Evolutionary conservation across 2,113 vertebrate genomes (phyloP), one percentile per base, ranked within the genome.

Genomic region (Montifringilla adamsi): DNA sequence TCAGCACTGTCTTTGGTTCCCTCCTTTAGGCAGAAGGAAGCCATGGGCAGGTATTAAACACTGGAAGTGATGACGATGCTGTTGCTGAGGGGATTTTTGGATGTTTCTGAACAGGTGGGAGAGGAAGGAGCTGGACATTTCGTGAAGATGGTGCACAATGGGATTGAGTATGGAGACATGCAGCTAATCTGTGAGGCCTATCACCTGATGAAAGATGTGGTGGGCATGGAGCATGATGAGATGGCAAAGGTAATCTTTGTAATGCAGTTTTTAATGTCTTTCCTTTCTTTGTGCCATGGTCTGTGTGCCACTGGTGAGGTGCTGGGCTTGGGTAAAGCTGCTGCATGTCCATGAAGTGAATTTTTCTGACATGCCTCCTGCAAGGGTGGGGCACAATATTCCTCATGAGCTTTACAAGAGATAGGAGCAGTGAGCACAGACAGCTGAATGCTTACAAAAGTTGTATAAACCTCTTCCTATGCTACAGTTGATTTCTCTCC

Each of bases 121-220:
- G 99, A 99, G 1, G 99, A 99, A 91, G 99, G 99, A 0, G 98
- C 99, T 0, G 99, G 99, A 1, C 99, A 99, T 96, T 99, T 99
- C 66, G 99, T 99, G 90, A 99, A 99, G 98, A 99, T 99, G 99
- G 99, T 99, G 60, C 99, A 99, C 94, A 99, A 99, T 4, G 99
- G 99, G n/a, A 99, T 99, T 4, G 99, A 99, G 93, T 99, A 99
- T 1, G 99, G 99, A 4, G 99, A 99, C 97, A 99, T 99, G 99
- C 99, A 99, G 98, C 97, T 99, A 64, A 99, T 99, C 96, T 99
- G 99, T 35, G 99, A 99, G 96, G 99, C 99, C 15, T 99, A 99
- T 94, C 99, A 99, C 94, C 97, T 99, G 92, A 99, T 99, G 99
- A 99, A 98, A n/a, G 99, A 99, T 2, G 95, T 99, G 11, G 93